Evolutionary conservation across 2,113 vertebrate genomes (phyloP).

Genomic region (Odocoileus hemionus): DNA sequence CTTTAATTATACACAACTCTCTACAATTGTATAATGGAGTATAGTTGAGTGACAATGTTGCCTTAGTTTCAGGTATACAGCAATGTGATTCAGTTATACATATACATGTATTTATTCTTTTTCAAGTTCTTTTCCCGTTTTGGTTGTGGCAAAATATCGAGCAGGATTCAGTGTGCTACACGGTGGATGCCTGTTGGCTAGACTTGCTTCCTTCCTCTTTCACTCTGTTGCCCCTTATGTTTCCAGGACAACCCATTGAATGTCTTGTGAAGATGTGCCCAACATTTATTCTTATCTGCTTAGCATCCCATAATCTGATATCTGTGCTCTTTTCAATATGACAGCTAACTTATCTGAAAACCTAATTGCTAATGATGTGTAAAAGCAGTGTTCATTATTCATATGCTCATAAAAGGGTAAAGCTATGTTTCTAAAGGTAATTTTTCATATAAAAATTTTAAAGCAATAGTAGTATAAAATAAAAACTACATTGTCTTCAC

Average conservation of each 20-base stretch:
- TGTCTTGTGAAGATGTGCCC: background rate
- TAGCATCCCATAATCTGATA: background rate
- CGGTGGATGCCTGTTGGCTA: background rate
- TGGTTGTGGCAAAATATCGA: background rate
- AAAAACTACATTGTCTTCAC: background rate
- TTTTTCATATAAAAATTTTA: background rate
- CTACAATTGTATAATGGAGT: background rate
- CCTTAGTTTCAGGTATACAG: background rate
- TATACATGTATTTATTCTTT: background rate
- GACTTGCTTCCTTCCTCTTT: background rate
- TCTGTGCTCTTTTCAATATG: conserved; percentile 33
- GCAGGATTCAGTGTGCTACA: background rate
- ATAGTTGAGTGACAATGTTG: background rate
- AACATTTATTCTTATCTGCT: background rate
- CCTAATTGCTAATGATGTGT: conserved; percentile 20
- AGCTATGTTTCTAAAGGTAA: background rate
- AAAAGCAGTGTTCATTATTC: conserved; percentile 35
- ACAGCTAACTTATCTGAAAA: conserved; percentile 14
- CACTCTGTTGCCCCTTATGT: background rate
- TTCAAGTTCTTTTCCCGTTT: background rate
- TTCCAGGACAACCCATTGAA: background rate
- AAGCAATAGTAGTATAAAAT: background rate
- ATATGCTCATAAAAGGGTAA: background rate
- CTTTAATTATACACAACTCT: background rate
- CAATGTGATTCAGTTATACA: background rate